Evolutionary conservation across 2,797 vertebrate species (phyloP), one percentile per base, ranked within the genome.

Genomic region (Phyllotis vaccarum): DNA sequence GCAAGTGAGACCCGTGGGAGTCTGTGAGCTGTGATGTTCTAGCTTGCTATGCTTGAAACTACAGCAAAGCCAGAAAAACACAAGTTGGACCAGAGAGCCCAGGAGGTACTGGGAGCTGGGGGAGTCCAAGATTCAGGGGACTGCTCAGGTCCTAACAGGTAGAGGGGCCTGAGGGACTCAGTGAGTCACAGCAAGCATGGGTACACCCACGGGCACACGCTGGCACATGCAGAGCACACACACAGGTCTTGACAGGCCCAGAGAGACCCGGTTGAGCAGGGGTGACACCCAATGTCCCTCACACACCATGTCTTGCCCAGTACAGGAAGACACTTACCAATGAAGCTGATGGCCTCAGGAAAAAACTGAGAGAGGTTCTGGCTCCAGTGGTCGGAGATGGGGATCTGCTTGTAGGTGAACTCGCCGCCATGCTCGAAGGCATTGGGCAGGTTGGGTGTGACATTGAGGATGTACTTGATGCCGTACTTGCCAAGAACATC

Each of bases 321-420:
- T 19, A 37, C 58, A 0, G 31, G 37, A 70, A 31, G 87, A 72
- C 97, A 99, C 99, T 99, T 98, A 99, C 99, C 99, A 46, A 99
- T 99, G 98, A 99, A 99, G 97, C 99, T 99, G 98, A 99, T 99
- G 99, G 99, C 99, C 98, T 99, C 99, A 0, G 99, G 99, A 98
- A 99, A 99, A 98, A 99, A 99, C 98, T 99, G 99, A 0, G 99
- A 99, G 95, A 99, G 99, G 98, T 99, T 99, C 98, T 99, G 99
- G 98, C 99, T 99, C 99, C 99, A 99, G 99, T 99, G 99, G 99
- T 99, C 99, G 0, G 99, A 99, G 98, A 99, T 99, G 98, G 99
- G 99, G 97, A 99, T 99, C 99, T 99, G 99, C 98, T 99, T 99
- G 99, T 99, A 99, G 99, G 99, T 99, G 99, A 99, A 99, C 97